Evolutionary conservation across 1,140 invertebrate species (phyloP).

Genomic region (Lordiphosa stackelbergi): DNA sequence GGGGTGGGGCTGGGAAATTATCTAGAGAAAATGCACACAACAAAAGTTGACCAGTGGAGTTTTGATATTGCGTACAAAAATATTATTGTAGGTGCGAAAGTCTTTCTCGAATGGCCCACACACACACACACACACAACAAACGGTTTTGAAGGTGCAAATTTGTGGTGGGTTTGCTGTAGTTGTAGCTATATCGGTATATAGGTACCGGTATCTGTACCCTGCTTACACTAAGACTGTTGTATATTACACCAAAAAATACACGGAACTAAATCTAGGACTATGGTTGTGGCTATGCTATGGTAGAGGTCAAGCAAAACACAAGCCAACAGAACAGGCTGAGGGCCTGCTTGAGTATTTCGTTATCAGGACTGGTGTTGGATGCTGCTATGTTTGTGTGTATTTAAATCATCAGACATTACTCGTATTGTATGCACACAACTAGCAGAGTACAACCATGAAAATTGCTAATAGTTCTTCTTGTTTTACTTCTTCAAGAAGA

Average conservation of each 20-base stretch:
- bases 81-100: constrained; percentile 41
- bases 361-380: constrained; percentile 15
- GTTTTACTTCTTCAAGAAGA: constrained; percentile 6
- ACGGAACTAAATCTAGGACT: constrained; percentile 42
- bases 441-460: constrained; percentile 69
- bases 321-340: constrained; percentile 9
- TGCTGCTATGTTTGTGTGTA: not conserved
- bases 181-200: not conserved
- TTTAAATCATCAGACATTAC: not conserved
- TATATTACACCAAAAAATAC: constrained; percentile 51
- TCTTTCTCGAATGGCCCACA: constrained; percentile 46
- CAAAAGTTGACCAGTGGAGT: constrained; percentile 29
- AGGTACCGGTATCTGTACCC: constrained; percentile 18
- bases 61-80: constrained; percentile 22
- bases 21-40: constrained; percentile 56
- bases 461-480: constrained; percentile 71
- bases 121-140: constrained; percentile 16
- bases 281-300: constrained; percentile 33
- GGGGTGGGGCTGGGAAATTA: constrained; percentile 11
- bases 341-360: constrained; percentile 6
- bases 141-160: constrained; percentile 28
- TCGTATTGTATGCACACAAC: constrained; percentile 22
- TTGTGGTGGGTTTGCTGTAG: constrained; percentile 55
- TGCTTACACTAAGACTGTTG: constrained; percentile 30
- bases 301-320: constrained; percentile 6